Evolutionary conservation across 2,113 vertebrate genomes (phyloP).

Genomic region (Myrmecobius fasciatus): DNA sequence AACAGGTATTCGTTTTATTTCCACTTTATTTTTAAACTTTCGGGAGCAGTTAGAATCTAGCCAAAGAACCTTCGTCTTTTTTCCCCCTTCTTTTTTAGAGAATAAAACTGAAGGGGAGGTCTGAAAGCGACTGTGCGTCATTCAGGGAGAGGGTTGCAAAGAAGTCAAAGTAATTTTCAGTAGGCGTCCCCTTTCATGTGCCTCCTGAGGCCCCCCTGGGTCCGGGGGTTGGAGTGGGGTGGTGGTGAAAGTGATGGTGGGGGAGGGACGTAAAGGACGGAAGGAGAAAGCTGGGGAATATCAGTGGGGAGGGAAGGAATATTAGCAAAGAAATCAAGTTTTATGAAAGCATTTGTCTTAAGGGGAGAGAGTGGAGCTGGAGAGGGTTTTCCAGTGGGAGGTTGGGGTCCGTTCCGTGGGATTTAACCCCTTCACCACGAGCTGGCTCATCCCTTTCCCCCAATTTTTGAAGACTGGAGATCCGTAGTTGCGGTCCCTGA

Average conservation of each 20-base stretch:
- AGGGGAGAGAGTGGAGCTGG: background rate
- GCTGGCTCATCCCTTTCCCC: background rate
- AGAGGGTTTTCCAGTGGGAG: background rate
- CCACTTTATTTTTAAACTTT: constrained; percentile 3
- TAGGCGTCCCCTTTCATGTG: background rate
- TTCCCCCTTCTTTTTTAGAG: background rate
- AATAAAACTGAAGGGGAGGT: background rate
- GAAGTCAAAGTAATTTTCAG: constrained; percentile 33
- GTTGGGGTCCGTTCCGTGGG: background rate
- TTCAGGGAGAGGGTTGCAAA: constrained; percentile 5
- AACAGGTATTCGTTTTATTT: background rate
- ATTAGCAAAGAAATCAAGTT: background rate
- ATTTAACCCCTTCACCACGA: background rate
- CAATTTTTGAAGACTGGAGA: background rate
- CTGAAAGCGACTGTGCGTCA: background rate
- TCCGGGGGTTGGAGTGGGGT: background rate
- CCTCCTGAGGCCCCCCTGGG: background rate
- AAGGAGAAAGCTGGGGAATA: background rate
- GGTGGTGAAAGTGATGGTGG: background rate
- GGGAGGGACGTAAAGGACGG: background rate
- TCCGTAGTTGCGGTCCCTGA: background rate
- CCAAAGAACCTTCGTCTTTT: background rate
- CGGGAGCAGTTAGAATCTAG: background rate
- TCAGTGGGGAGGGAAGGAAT: background rate
- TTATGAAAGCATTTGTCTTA: background rate